Percentiles rank a stretch among this genome's conserved stretches.
Conservation (phyloP, 2,888 invertebrate genomes). For the Gisinianus flammeolus region DNA sequence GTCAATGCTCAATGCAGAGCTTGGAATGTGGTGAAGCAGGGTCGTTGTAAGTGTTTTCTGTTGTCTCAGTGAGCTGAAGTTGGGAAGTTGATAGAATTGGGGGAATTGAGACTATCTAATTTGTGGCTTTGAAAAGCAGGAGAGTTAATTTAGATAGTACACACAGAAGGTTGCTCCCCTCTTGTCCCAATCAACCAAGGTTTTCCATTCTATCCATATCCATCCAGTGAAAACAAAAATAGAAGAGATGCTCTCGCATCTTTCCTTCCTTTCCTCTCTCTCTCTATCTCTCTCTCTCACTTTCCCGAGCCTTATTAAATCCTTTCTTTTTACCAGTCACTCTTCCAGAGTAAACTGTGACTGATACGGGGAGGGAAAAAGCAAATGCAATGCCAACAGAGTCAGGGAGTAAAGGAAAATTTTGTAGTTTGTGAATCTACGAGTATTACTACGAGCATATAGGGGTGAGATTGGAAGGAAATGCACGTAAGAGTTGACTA, state of each 20-base stretch:
- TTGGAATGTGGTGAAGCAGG: no score
- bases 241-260: conserved; percentile 4
- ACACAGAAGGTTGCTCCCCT: conserved; percentile 48
- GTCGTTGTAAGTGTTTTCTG: not conserved
- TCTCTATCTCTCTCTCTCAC: not conserved
- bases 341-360: not conserved
- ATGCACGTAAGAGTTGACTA: not conserved
- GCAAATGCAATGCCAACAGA: no score
- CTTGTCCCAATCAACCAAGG: conserved; percentile 37
- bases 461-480: not conserved
- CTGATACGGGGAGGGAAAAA: not conserved
- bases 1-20: no score
- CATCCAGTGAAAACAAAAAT: conserved; percentile 23
- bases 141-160: conserved; percentile 54
- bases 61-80: not conserved
- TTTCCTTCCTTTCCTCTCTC: conserved; percentile 24
- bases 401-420: no score
- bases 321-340: conserved; percentile 5
- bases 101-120: conserved; percentile 36
- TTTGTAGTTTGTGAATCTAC: no score
- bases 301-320: conserved; percentile 20
- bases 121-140: conserved; percentile 43
- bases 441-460: no score
- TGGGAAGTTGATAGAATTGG: conserved; percentile 7
- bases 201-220: conserved; percentile 7